A percentile compares a stretch with the other conserved stretches of the same genome.
phyloP scores from a whole-genome alignment of 2,888 invertebrate genomes.

The Diachrysia chrysitis region DNA sequence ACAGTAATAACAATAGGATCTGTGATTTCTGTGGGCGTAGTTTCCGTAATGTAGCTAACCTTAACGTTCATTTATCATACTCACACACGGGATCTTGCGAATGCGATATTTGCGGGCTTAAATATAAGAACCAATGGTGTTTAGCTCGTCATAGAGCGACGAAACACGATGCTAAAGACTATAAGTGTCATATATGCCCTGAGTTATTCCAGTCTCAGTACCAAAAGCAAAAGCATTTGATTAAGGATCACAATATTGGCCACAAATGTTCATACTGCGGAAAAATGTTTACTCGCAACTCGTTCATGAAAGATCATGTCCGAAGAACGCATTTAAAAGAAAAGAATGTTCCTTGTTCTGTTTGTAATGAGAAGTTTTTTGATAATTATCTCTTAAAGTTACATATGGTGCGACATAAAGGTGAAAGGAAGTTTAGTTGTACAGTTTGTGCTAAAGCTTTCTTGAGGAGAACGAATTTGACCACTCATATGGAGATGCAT shows the following conservation, averaged over 20 bases:
- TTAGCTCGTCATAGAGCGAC: conserved; percentile 81
- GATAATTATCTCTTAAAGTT: conserved; percentile 79
- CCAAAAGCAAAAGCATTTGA: conserved; percentile 87
- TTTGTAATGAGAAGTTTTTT: conserved; percentile 82
- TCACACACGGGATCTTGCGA: conserved; percentile 77
- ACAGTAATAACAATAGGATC: conserved; percentile 80
- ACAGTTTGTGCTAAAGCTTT: conserved; percentile 89
- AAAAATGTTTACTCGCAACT: conserved; percentile 83
- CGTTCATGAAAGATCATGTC: conserved; percentile 83
- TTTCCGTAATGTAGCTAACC: conserved; percentile 75
- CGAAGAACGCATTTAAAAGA: conserved; percentile 84
- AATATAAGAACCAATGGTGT: conserved; percentile 80
- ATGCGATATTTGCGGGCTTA: conserved; percentile 76
- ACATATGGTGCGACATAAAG: conserved; percentile 88
- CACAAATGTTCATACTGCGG: conserved; percentile 81
- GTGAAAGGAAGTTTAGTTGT: conserved; percentile 88
- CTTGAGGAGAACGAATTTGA: conserved; percentile 89
- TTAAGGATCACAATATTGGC: conserved; percentile 82
- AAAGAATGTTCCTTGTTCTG: conserved; percentile 80
- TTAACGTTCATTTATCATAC: conserved; percentile 79
- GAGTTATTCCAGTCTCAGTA: conserved; percentile 86
- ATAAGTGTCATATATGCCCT: conserved; percentile 80
- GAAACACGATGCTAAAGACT: conserved; percentile 79
- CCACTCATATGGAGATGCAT: conserved; percentile 88
- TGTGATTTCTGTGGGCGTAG: conserved; percentile 83